These are phyloP conservation scores for Diadema setosum DNA, from an alignment of 35 echinoderm and acorn worm species.

Conservation along the genomic window DNA sequence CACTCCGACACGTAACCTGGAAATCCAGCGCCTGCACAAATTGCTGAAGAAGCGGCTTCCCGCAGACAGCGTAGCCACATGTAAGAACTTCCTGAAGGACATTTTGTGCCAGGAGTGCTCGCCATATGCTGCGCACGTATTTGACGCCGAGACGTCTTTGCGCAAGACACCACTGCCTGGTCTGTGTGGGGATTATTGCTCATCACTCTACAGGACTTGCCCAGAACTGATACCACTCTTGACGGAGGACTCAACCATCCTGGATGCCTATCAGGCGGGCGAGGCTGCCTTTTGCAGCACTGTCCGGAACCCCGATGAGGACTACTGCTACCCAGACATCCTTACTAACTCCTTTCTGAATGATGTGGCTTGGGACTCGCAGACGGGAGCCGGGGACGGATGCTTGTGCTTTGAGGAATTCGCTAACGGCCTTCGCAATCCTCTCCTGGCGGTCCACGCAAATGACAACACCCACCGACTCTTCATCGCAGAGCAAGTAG, in stretches of 20 bases:
- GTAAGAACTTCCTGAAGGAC: slow-evolving; percentile 59
- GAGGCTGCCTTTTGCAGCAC: slow-evolving; percentile 53
- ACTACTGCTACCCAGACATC: slow-evolving; percentile 85
- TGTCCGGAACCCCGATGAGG: slow-evolving; percentile 48
- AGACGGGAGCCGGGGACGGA: slow-evolving; percentile 35
- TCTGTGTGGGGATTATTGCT: slow-evolving; percentile 74
- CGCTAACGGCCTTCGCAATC: slow-evolving; percentile 89
- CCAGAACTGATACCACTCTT: slow-evolving; percentile 43
- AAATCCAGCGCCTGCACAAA: neutral
- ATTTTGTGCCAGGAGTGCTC: slow-evolving; percentile 93
- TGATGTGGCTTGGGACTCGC: slow-evolving; percentile 23
- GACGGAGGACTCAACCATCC: slow-evolving; percentile 27
- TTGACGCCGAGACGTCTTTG: slow-evolving; percentile 47
- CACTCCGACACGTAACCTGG: slow-evolving; percentile 9
- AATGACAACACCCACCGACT: slow-evolving; percentile 87
- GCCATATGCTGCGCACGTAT: slow-evolving; percentile 88
- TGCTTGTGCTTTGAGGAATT: slow-evolving; percentile 96
- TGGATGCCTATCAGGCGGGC: slow-evolving; percentile 5
- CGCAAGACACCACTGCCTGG: slow-evolving; percentile 57
- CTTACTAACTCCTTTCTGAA: slow-evolving; percentile 41
- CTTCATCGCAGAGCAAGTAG: slow-evolving; percentile 83
- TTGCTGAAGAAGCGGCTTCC: neutral
- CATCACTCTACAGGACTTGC: slow-evolving; percentile 56
- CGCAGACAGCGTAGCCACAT: neutral
- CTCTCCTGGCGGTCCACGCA: slow-evolving; percentile 65